These are phyloP conservation scores for Dryocosmus kuriphilus DNA, from an alignment of 2,888 invertebrate genomes.

Conservation along the genomic window DNA sequence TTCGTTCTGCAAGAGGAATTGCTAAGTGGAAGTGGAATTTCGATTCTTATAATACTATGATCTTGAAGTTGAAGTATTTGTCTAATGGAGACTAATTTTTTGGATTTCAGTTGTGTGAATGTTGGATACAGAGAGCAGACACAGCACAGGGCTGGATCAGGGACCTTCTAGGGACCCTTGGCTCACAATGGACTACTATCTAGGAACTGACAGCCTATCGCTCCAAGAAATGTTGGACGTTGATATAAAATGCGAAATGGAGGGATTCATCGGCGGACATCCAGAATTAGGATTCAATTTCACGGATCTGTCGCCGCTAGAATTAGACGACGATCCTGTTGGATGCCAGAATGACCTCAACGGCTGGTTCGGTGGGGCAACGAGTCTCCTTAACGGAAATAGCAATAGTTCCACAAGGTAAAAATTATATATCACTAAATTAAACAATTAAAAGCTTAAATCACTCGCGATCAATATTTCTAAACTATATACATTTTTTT, in stretches of 20 bases:
- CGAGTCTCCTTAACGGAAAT: slow-evolving; percentile 73
- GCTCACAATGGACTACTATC: slow-evolving; percentile 80
- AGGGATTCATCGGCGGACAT: slow-evolving; percentile 86
- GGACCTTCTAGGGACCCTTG: slow-evolving; percentile 75
- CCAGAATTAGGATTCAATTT: slow-evolving; percentile 80
- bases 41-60: too few relatives aligned
- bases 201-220: slow-evolving; percentile 81
- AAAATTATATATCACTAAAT: too few relatives aligned
- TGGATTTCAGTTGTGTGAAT: slow-evolving; percentile 74
- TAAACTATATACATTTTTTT: too few relatives aligned
- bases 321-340: slow-evolving; percentile 82
- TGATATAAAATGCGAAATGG: slow-evolving; percentile 92
- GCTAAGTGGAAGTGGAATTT: not conserved
- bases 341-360: slow-evolving; percentile 70
- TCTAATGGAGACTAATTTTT: not conserved
- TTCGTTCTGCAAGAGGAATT: not conserved
- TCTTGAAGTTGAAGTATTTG: too few relatives aligned
- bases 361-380: slow-evolving; percentile 71
- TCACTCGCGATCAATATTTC: too few relatives aligned
- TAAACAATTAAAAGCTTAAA: too few relatives aligned
- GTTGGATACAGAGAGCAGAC: slow-evolving; percentile 77
- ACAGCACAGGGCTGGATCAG: slow-evolving; percentile 75
- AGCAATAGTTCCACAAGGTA: slow-evolving; percentile 75
- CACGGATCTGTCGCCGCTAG: slow-evolving; percentile 79
- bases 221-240: slow-evolving; percentile 94